Evolutionary conservation across 2,888 invertebrate genomes (phyloP).

Genomic region (Micropterix aruncella): DNA sequence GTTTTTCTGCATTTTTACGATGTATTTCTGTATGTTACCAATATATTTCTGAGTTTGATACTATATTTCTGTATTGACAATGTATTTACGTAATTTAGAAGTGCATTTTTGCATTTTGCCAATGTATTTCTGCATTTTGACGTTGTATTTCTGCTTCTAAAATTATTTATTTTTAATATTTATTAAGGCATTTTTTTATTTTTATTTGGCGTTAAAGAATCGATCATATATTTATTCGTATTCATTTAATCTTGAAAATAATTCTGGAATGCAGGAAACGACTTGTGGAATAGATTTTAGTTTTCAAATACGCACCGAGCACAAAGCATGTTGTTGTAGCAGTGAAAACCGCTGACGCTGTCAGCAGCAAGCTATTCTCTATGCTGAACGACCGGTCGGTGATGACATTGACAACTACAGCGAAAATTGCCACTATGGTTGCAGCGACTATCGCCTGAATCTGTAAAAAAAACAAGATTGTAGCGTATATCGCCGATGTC

Average conservation of each 20-base stretch:
- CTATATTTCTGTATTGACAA: too few relatives aligned
- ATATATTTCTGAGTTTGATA: too few relatives aligned
- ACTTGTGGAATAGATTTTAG: constrained; percentile 1
- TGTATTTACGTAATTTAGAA: too few relatives aligned
- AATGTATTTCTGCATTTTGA: too few relatives aligned
- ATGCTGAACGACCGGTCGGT: constrained; percentile 53
- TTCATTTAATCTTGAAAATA: not conserved
- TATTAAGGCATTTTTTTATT: not conserved
- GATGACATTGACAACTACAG: constrained; percentile 60
- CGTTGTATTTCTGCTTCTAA: too few relatives aligned
- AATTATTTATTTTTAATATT: not conserved
- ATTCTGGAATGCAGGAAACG: not conserved
- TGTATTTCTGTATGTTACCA: too few relatives aligned
- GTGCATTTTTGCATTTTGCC: too few relatives aligned
- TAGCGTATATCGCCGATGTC: too few relatives aligned
- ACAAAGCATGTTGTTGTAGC: constrained; percentile 88
- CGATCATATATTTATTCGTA: not conserved
- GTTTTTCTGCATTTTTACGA: too few relatives aligned
- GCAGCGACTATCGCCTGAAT: constrained; percentile 84
- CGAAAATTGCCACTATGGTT: constrained; percentile 71
- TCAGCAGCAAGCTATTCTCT: constrained; percentile 60
- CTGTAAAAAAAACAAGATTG: too few relatives aligned
- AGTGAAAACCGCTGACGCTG: constrained; percentile 74
- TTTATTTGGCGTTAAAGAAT: not conserved
- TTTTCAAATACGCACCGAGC: constrained; percentile 57